Evolutionary conservation across 2,797 vertebrate genomes (phyloP), one percentile per base, ranked within the genome.

Genomic region (Peromyscus eremicus): DNA sequence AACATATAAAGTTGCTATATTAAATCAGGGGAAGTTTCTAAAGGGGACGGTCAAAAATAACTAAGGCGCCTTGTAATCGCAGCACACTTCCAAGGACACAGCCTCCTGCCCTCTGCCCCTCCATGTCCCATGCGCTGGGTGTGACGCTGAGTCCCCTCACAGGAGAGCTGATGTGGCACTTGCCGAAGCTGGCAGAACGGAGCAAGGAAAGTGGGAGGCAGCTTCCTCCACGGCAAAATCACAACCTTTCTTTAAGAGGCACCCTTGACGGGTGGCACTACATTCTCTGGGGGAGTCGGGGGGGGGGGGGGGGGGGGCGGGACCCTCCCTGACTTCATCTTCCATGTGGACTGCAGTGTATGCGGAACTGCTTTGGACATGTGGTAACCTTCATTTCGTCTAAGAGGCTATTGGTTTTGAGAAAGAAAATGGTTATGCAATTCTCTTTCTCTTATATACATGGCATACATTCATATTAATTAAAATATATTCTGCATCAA

Each of bases 221-320:
- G 57, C 75, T 55, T 92, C 86, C 21, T 55, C 87, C 64, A 90
- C 46, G 77, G 52, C 2, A 32, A 92, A 88, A 95, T 82, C 81
- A 94, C 34, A 91, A 8, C 40, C 77, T n/a, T 95, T 49, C 5
- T 6, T 75, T 81, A 85, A 75, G 92, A 92, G 49, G 37, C 10
- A 70, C 19, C 79, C 60, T 92, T 70, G 32, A 46, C 55, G 34
- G 14, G 32, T 29, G 75, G 34, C 7, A 40, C 32, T 70, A 76
- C 83, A 60, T 87, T 77, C 49, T 80, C 43, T 84, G 49, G 12
- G 49, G 49, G 11, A 52, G 49, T 49, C n/a, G 52, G n/a, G n/a
- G n/a, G n/a, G n/a, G n/a, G n/a, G n/a, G n/a, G n/a, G n/a, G n/a
- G n/a, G 49, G 34, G 6, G 3, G 34, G 68, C 32, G 34, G 34